Conservation (phyloP, 2,113 vertebrate species). For the Aleadryas rufinucha region DNA sequence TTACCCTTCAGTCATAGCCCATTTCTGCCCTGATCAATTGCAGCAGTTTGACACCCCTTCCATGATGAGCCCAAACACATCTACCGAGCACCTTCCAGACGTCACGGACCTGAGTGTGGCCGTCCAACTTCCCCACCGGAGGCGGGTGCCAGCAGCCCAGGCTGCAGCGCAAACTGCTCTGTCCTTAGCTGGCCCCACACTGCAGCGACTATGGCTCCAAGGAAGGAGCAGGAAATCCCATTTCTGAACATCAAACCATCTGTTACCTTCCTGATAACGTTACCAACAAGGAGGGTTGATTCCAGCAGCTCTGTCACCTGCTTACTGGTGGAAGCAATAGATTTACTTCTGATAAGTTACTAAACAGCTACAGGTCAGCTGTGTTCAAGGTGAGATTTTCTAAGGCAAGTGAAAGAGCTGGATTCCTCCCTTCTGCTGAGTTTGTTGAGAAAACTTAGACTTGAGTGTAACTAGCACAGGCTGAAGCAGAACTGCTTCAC, state of each 20-base stretch:
- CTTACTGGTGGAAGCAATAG: not conserved
- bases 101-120: accelerated
- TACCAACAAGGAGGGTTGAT: not conserved
- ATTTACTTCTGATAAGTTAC: not conserved
- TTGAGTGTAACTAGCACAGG: accelerated
- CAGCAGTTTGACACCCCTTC: not conserved
- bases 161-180: not conserved
- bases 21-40: not conserved
- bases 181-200: not conserved
- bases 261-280: accelerated
- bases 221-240: not conserved
- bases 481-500: not conserved
- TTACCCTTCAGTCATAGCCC: not conserved
- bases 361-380: not conserved
- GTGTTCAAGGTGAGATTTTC: not conserved
- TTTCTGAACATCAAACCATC: not conserved
- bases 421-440: not conserved
- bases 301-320: not conserved
- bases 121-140: accelerated
- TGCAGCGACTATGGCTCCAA: accelerated
- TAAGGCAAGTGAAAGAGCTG: not conserved
- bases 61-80: not conserved
- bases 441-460: not conserved
- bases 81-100: not conserved
- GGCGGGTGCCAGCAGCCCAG: not conserved